Base-by-base conservation (phyloP, 2,888 invertebrate species). In the Laspeyria flexula region DNA sequence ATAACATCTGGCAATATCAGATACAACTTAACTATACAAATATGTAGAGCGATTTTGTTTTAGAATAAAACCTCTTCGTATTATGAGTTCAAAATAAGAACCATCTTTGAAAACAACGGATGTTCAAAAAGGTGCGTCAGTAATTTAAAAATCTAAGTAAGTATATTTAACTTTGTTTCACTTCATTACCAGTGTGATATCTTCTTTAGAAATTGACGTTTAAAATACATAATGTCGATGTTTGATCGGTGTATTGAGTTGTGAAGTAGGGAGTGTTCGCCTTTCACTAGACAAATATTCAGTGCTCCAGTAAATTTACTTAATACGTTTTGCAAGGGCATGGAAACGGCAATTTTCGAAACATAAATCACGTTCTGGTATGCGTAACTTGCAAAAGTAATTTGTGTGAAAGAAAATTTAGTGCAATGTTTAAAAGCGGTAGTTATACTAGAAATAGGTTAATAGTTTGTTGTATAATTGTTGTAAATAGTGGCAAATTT, bases 321-420 rank as follows among this genome's bases (percentile, higher is more conserved):
- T 75, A 78, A 81, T 65, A 54, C 69, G 59, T 86, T 83, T 79
- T 75, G 85, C 78, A 87, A 86, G 80, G 79, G 75, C 77, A 71
- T 70, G 79, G 59, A 52, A 63, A 62, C 55, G 34, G 33, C 49
- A 54, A 51, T 60, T 71, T 62, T 71, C 65, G 61, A 67, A 67
- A 73, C 50, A 46, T 64, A 40, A 64, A 71, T 72, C 75, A 67
- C 65, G 63, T 49, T 50, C 44, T 15, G 7, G 47, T 29, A 46
- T 50, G 45, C 41, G 46, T 49, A 42, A 55, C 43, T 40, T 33
- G 15, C 25, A 25, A 42, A 40, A 55, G 39, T 34, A 39, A 29
- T 63, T 31, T 49, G 9, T 30, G 23, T 31, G 25, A 42, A 51
- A 25, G 18, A 37, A 15, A 35, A 35, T 35, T 18, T 21, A 11